Percentiles rank a stretch among this genome's conserved stretches.
These are phyloP conservation scores for Pterocles orientalis DNA, from an alignment of 2,113 vertebrate genomes.

Conservation along the genomic window DNA sequence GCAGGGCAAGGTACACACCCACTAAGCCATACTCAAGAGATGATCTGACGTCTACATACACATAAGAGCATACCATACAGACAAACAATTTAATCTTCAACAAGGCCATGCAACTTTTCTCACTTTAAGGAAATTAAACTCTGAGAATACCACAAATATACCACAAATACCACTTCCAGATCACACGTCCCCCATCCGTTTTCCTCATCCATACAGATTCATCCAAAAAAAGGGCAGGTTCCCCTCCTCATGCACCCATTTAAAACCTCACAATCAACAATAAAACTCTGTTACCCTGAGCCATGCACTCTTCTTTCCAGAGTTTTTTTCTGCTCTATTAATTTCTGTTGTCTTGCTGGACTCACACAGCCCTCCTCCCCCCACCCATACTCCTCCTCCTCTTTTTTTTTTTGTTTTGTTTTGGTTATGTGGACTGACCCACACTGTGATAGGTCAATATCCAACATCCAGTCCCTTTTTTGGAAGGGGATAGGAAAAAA, in stretches of 20 bases:
- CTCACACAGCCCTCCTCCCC: neutral
- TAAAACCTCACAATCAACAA: neutral
- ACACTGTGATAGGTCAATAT: constrained; percentile 46
- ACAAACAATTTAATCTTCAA: neutral
- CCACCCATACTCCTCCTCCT: neutral
- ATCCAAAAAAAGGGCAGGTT: neutral
- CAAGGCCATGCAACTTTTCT: neutral
- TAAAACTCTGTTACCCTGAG: constrained; percentile 42
- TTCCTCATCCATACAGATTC: neutral
- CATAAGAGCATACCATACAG: rapidly evolving
- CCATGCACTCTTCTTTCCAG: neutral
- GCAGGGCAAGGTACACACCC: neutral
- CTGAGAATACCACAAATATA: neutral
- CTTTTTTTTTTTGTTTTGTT: neutral
- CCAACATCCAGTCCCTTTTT: constrained; percentile 37
- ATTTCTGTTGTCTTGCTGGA: constrained; percentile 48
- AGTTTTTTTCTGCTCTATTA: constrained; percentile 56
- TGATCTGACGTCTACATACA: rapidly evolving
- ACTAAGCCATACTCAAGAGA: neutral
- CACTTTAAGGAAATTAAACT: neutral
- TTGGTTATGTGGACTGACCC: constrained; percentile 23
- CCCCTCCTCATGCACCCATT: neutral
- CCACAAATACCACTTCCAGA: neutral
- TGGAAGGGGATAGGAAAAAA: neutral
- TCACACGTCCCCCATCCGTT: neutral